Conservation (phyloP, 2,888 invertebrate species). For the Nymphalis urticae region DNA sequence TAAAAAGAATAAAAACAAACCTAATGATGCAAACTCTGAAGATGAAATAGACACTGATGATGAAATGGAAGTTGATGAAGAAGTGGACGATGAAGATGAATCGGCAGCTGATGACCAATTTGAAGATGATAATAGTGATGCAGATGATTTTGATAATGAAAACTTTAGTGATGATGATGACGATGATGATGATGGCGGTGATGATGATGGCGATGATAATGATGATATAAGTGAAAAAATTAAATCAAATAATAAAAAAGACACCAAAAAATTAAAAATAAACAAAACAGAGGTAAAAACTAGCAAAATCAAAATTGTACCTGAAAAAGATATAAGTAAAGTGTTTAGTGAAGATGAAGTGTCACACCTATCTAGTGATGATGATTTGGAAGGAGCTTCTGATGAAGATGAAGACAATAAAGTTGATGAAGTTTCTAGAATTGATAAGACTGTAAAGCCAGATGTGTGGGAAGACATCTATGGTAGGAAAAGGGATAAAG, state of each 20-base stretch:
- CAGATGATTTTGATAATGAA: slow-evolving; percentile 36
- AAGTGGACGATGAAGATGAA: slow-evolving; percentile 23
- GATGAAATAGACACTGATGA: slow-evolving; percentile 29
- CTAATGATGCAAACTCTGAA: slow-evolving; percentile 28
- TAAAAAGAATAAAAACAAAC: slow-evolving; percentile 38
- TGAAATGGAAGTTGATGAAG: slow-evolving; percentile 39
- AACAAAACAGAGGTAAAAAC: slow-evolving; percentile 31
- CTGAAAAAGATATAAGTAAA: slow-evolving; percentile 60
- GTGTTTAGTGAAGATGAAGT: slow-evolving; percentile 77
- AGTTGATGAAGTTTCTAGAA: slow-evolving; percentile 42
- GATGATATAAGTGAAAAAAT: slow-evolving; percentile 41
- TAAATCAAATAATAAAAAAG: slow-evolving; percentile 37
- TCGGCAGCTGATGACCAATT: slow-evolving; percentile 24
- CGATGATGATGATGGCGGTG: slow-evolving; percentile 43
- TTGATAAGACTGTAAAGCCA: slow-evolving; percentile 51
- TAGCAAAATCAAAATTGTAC: slow-evolving; percentile 52
- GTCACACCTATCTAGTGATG: slow-evolving; percentile 66
- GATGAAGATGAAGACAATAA: slow-evolving; percentile 47
- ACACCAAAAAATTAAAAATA: slow-evolving; percentile 39
- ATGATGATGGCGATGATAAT: slow-evolving; percentile 30
- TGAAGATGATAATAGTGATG: slow-evolving; percentile 33
- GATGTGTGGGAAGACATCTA: slow-evolving; percentile 95
- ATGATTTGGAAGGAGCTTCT: slow-evolving; percentile 45
- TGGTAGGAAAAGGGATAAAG: slow-evolving; percentile 90
- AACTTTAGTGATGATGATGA: slow-evolving; percentile 38